Evolutionary conservation across 2,888 invertebrate genomes (phyloP), one percentile per base, ranked within the genome.

Genomic region (Chrysomela aeneicollis): DNA sequence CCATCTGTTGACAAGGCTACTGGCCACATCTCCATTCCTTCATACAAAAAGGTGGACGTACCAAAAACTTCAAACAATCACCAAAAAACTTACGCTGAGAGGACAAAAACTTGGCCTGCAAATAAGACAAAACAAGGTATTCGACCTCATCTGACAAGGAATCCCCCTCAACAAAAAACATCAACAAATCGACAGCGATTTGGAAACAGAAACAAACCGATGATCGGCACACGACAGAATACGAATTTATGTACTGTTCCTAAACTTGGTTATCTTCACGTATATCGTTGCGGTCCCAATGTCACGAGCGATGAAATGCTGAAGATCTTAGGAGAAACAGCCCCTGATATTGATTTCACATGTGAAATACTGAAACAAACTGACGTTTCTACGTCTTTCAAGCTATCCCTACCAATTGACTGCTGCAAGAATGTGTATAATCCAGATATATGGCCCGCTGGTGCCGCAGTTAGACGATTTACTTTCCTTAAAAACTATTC

Each of bases 251-350:
- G 22, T 26, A 57, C 46, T 37, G 46, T n/a, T n/a, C n/a, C n/a
- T n/a, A n/a, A n/a, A n/a, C n/a, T n/a, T n/a, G n/a, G 47, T 8
- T 21, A 57, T 22, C 57, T 57, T 22, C 46, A 57, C 15, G 46
- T 57, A 42, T 46, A 57, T 26, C 19, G 57, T 26, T 57, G 46
- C 46, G 57, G 21, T 5, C 57, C 57, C 21, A 26, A 57, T 10
- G 57, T 57, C 6, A 46, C 19, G 10, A 8, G 57, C n/a, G 22
- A 46, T 3, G 57, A 57, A n/a, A 15, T 57, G 42, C 42, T 46
- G 17, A n/a, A 57, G 19, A 22, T 57, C 17, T 47, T 46, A 17
- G 46, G 47, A 4, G 46, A 57, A 57, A 57, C 42, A n/a, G 55
- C 55, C 18, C 55, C 42, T 9, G 35, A 32, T n/a, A 55, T 55